phyloP scores from a whole-genome alignment of 2,113 vertebrate species.

The Nycticorax nycticorax region DNA sequence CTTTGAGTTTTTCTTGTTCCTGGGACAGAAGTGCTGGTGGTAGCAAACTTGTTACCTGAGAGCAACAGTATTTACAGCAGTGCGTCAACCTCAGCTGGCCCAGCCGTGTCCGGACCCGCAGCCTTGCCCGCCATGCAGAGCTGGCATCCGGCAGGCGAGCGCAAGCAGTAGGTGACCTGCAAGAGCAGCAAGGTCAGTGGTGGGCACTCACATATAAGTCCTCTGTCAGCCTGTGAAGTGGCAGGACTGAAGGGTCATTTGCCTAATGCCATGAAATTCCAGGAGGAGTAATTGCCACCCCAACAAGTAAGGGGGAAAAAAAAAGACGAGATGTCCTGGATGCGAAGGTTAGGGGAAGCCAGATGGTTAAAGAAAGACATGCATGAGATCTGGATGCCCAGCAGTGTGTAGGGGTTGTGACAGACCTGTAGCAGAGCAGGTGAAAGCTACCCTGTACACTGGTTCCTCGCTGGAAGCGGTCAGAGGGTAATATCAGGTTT shows the following conservation, averaged over 20 bases:
- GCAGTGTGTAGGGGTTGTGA: not conserved
- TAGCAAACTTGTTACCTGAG: not conserved
- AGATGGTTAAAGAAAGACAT: not conserved
- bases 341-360: not conserved
- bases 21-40: not conserved
- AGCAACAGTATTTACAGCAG: not conserved
- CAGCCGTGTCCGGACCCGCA: accelerated
- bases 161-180: not conserved
- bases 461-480: not conserved
- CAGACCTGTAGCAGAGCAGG: not conserved
- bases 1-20: not conserved
- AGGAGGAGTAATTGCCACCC: not conserved
- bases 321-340: not conserved
- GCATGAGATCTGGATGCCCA: not conserved
- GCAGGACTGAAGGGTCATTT: not conserved
- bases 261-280: not conserved
- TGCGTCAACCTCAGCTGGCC: accelerated
- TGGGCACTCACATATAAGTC: not conserved
- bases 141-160: not conserved
- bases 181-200: not conserved
- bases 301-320: not conserved
- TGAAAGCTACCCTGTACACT: not conserved
- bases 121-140: not conserved
- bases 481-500: not conserved
- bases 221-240: not conserved